Base-by-base conservation (phyloP, 1,140 invertebrate genomes). In the Eupristina koningsbergeri region DNA sequence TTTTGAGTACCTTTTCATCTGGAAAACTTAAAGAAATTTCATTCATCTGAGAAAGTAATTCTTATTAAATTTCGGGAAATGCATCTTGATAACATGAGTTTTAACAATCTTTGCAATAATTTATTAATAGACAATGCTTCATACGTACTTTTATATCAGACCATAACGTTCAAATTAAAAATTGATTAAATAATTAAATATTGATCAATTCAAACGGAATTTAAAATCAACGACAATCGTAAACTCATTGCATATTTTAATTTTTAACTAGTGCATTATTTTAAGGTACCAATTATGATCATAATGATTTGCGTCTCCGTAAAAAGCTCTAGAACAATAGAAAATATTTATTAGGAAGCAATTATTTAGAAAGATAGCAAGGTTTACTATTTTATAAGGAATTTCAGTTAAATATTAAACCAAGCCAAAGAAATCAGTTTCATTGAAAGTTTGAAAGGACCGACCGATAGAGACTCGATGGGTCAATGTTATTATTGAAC, bases 1-100 rank as follows among this genome's bases (percentile, higher is more conserved):
- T 36, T 67, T 67, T 34, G 31, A 39, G 64, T 67, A 17, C 36
- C 19, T 67, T 36, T 19, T 67, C 64, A 19, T 19, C 31, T 39
- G 64, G 31, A 67, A 67, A 67, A 67, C 31, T 67, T 39, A 13
- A 64, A 67, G 17, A 19, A 67, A n/a, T 67, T 36, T 34, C 64
- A 67, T 67, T 67, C 64, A 36, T 67, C 64, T n/a, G 34, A 39
- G 64, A 67, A 36, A 67, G 64, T 17, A 17, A 67, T 36, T 67
- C 64, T 67, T 67, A 67, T 67, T 34, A 67, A 36, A 15, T 67
- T 67, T 39, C 31, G 36, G 8, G 64, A 67, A 67, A 9, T 13
- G 17, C 34, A 67, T 36, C 36, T 19, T 36, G 34, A 67, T 67
- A 67, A 34, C 64, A 36, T 36, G 3, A 67, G 34, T 36, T 67